Evolutionary conservation across 2,113 vertebrate genomes (phyloP), one percentile per base, ranked within the genome.

Genomic region (Poeciliopsis retropinna): DNA sequence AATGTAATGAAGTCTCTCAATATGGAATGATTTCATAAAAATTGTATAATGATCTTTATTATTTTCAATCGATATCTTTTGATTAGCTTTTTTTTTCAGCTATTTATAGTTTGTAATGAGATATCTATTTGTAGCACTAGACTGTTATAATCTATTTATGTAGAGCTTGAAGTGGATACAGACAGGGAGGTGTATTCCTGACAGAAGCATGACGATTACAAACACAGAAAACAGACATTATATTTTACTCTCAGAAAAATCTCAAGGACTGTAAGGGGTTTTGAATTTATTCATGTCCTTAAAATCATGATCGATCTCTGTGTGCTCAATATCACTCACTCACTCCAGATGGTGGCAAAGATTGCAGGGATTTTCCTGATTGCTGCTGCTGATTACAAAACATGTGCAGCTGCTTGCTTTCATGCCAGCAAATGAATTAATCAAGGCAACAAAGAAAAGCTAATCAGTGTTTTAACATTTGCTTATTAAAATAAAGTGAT

Each of bases 401-500:
- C 83, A 84, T 78, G 37, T 84, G 86, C 91, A 94, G 91, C 91
- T 93, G 92, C 77, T 90, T 84, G 86, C 85, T 89, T 86, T 84
- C 86, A 83, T 25, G 3, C 41, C 68, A 69, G 63, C 15, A 68
- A 90, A 87, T 88, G 76, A 90, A 86, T 91, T 87, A 91, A 89
- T 91, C 84, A 85, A 72, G 75, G 80, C 83, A 81, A 93, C 91
- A 91, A 92, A 91, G 84, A 90, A 86, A 54, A 80, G 80, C 85
- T 93, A 92, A 93, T 90, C 87, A 86, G 75, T 85, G 88, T 91
- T 92, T 93, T 92, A 92, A 88, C 80, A 85, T 85, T 75, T 44
- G 1, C 67, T 80, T 83, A 93, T 94, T 91, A 92, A 77, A 25
- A 86, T 81, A 41, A 84, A 91, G 87, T 82, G 77, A 88, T 63